phyloP scores from a whole-genome alignment of 2,113 vertebrate genomes.

The Scophthalmus maximus region DNA sequence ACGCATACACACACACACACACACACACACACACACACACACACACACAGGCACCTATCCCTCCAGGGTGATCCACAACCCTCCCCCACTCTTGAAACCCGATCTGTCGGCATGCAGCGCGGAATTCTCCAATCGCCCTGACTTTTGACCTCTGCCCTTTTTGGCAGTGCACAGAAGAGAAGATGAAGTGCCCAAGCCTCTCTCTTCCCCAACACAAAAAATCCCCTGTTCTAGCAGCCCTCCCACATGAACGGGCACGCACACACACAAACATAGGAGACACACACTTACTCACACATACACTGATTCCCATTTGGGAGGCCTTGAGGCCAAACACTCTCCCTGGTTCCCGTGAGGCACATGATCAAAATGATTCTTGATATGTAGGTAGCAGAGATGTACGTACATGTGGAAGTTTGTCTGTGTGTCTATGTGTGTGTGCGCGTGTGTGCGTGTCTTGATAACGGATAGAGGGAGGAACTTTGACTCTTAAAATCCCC shows the following conservation, averaged over 20 bases:
- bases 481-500: constrained; percentile 39
- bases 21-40: constrained; percentile 31
- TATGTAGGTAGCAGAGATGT: constrained; percentile 67
- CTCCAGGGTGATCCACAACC: constrained; percentile 72
- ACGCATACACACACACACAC: constrained; percentile 8
- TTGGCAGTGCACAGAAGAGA: constrained; percentile 87
- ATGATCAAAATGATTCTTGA: constrained; percentile 70
- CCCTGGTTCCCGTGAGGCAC: constrained; percentile 69
- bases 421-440: constrained; percentile 10
- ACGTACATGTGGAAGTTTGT: constrained; percentile 9
- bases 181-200: constrained; percentile 87
- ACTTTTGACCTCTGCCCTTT: constrained; percentile 88
- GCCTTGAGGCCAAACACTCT: constrained; percentile 68
- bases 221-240: constrained; percentile 84
- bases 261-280: constrained; percentile 24
- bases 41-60: constrained; percentile 79
- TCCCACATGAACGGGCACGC: constrained; percentile 68
- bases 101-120: constrained; percentile 87
- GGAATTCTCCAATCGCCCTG: constrained; percentile 89
- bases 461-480: not conserved
- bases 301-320: constrained; percentile 67
- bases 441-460: constrained; percentile 1
- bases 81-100: constrained; percentile 83
- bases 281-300: constrained; percentile 61
- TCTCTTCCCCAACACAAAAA: constrained; percentile 85